These are phyloP conservation scores for Epirrhoe tristata DNA, from an alignment of 2,888 invertebrate species.

Conservation along the genomic window DNA sequence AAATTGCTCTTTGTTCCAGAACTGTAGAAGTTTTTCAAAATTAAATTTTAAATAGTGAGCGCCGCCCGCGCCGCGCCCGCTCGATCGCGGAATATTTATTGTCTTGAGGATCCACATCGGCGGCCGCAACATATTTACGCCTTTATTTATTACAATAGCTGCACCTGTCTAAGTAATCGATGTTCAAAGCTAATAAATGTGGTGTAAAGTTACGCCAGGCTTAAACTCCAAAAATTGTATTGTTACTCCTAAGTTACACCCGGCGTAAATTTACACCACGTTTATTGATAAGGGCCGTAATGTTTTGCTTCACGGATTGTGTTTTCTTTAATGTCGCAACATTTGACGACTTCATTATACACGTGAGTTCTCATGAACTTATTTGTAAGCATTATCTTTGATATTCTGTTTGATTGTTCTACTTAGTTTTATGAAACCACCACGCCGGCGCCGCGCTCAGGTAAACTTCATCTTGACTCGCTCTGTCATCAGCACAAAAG, in stretches of 20 bases:
- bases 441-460: neutral
- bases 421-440: neutral
- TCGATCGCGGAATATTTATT: slow-evolving; percentile 2
- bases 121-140: neutral
- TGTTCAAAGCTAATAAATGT: neutral
- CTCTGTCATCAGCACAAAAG: neutral
- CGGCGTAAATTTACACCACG: too few species aligned
- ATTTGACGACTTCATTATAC: too few species aligned
- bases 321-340: too few species aligned
- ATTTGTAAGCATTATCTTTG: neutral
- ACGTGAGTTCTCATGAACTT: neutral
- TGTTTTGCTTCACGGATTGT: too few species aligned
- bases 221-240: too few species aligned
- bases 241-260: too few species aligned
- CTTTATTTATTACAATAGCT: neutral
- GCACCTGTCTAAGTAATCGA: neutral
- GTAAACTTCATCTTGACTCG: neutral
- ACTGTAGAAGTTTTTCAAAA: slow-evolving; percentile 16
- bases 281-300: too few species aligned
- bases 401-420: neutral
- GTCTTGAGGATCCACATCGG: neutral
- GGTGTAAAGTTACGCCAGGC: too few species aligned
- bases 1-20: slow-evolving; percentile 33
- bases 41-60: slow-evolving; percentile 11
- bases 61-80: neutral